Percentiles rank a stretch among this genome's conserved stretches.
phyloP scores from a whole-genome alignment of 1,140 invertebrate genomes.

The Drosophila kohkoa region DNA sequence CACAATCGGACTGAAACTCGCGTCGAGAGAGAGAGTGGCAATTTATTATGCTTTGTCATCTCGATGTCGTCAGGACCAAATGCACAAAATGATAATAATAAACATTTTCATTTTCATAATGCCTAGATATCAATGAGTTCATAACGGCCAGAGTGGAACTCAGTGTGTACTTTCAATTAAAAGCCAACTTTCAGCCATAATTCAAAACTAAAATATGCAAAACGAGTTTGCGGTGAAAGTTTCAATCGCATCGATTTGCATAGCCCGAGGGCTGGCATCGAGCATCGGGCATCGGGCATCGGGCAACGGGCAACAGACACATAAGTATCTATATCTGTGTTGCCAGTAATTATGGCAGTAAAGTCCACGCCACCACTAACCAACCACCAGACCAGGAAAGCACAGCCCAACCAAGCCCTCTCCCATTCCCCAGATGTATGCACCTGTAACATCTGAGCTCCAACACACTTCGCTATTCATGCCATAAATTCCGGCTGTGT shows the following conservation, averaged over 20 bases:
- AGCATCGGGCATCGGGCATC: not conserved
- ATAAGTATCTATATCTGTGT: slow-evolving; percentile 21
- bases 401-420: not conserved
- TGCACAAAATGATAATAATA: slow-evolving; percentile 78
- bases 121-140: slow-evolving; percentile 75
- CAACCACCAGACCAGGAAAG: slow-evolving; percentile 1
- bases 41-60: slow-evolving; percentile 84
- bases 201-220: slow-evolving; percentile 78
- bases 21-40: slow-evolving; percentile 14
- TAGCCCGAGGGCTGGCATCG: slow-evolving; percentile 11
- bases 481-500: slow-evolving; percentile 80
- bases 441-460: slow-evolving; percentile 73
- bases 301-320: not conserved
- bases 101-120: slow-evolving; percentile 78
- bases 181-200: slow-evolving; percentile 76
- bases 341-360: slow-evolving; percentile 51
- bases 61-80: slow-evolving; percentile 50
- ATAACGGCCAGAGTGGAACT: slow-evolving; percentile 49
- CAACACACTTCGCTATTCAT: slow-evolving; percentile 52
- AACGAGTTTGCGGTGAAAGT: slow-evolving; percentile 61
- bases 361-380: slow-evolving; percentile 12
- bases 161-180: slow-evolving; percentile 81
- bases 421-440: slow-evolving; percentile 4
- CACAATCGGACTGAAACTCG: slow-evolving; percentile 38
- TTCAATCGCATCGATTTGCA: slow-evolving; percentile 67